Evolutionary conservation across 2,888 invertebrate genomes (phyloP).

Genomic region (Tenthredo livida): DNA sequence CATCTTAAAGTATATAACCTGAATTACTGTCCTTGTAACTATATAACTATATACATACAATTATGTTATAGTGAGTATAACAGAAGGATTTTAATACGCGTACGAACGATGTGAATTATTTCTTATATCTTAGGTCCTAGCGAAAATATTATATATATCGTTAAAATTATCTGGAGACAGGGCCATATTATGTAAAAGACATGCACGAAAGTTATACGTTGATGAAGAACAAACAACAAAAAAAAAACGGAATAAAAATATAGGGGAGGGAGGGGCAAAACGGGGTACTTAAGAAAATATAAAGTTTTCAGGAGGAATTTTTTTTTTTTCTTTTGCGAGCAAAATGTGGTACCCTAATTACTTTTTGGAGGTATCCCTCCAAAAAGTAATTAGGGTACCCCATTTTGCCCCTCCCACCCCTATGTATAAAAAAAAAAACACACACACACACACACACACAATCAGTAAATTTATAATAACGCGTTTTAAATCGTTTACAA

Average conservation of each 20-base stretch:
- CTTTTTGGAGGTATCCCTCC: too few species aligned
- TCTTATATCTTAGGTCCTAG: slow-evolving; percentile 15
- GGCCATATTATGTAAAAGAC: background rate
- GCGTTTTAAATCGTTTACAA: slow-evolving; percentile 36
- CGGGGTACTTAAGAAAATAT: too few species aligned
- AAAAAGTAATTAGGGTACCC: too few species aligned
- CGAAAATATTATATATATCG: slow-evolving; percentile 19
- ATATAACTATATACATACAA: background rate
- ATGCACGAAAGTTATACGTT: background rate
- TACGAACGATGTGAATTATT: slow-evolving; percentile 21
- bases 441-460: too few species aligned
- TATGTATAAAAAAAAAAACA: too few species aligned
- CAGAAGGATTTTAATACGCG: slow-evolving; percentile 44
- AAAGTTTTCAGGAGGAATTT: too few species aligned
- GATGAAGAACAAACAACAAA: background rate
- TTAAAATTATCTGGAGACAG: slow-evolving; percentile 10
- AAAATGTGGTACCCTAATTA: too few species aligned
- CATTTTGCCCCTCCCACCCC: too few species aligned
- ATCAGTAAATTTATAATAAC: background rate
- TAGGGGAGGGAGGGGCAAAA: too few species aligned
- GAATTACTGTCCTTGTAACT: slow-evolving; percentile 54
- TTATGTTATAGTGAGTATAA: background rate
- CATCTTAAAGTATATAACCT: slow-evolving; percentile 32
- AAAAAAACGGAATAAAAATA: too few species aligned
- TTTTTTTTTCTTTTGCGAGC: too few species aligned